These are phyloP conservation scores for Austrofundulus limnaeus DNA, from an alignment of 2,113 vertebrate genomes.

Conservation along the genomic window DNA sequence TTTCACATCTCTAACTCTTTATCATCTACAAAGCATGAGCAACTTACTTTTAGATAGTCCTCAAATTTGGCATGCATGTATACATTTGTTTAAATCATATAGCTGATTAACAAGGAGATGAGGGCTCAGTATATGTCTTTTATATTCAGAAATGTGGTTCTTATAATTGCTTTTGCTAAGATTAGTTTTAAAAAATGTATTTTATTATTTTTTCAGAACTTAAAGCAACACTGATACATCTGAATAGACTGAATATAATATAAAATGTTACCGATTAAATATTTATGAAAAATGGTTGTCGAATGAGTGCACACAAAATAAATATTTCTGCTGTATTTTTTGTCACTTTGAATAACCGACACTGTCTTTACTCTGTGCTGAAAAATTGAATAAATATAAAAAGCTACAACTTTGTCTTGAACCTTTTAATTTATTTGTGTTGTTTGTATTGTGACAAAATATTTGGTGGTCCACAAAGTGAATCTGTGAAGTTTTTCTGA, in stretches of 20 bases:
- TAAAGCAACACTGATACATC: too few relatives aligned
- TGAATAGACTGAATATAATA: not conserved
- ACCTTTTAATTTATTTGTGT: not conserved
- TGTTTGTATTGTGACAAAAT: not conserved
- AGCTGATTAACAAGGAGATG: not conserved
- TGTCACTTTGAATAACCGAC: not conserved
- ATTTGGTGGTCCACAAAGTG: too few relatives aligned
- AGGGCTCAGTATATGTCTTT: not conserved
- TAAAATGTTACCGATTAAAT: not conserved
- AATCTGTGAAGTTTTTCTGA: too few relatives aligned
- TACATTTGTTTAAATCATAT: not conserved
- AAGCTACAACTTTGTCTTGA: not conserved
- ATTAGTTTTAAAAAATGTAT: not conserved
- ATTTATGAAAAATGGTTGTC: not conserved
- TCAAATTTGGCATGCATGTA: not conserved
- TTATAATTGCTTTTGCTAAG: not conserved
- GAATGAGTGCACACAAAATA: not conserved
- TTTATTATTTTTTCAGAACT: too few relatives aligned
- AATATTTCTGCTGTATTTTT: not conserved
- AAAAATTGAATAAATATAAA: not conserved
- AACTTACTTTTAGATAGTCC: not conserved
- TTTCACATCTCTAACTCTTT: not conserved
- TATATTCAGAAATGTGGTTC: not conserved
- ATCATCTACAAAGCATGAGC: slow-evolving; percentile 3
- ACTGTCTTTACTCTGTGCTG: not conserved